These are phyloP conservation scores for Rhynchomys soricoides DNA, from an alignment of 2,113 vertebrate genomes.

Conservation along the genomic window DNA sequence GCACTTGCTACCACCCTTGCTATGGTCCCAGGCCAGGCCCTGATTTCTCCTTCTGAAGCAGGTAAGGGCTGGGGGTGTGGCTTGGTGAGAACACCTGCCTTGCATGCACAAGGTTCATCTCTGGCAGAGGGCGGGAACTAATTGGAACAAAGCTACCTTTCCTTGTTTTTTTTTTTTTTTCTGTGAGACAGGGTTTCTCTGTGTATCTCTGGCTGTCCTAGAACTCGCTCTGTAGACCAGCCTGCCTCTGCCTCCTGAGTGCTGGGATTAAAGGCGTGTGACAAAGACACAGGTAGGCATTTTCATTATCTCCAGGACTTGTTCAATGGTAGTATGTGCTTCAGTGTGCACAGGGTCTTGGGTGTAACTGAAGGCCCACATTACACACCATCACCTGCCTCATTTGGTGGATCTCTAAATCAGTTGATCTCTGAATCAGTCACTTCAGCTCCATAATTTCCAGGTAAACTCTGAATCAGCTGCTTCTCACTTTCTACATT, in stretches of 20 bases:
- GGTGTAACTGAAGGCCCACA: background rate
- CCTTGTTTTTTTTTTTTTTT: background rate
- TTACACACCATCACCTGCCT: background rate
- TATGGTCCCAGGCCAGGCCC: background rate
- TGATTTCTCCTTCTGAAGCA: background rate
- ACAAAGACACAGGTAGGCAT: background rate
- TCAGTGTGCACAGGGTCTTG: background rate
- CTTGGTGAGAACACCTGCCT: background rate
- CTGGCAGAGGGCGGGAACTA: background rate
- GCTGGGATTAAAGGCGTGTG: background rate
- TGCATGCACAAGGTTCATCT: background rate
- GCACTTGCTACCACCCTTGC: too few relatives aligned
- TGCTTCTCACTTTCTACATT: background rate
- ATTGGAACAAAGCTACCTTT: background rate
- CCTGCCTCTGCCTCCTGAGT: background rate
- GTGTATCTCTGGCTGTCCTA: background rate
- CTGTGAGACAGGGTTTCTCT: background rate
- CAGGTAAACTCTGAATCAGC: background rate
- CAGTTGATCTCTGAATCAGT: background rate
- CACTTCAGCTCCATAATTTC: background rate
- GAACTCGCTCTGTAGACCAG: background rate
- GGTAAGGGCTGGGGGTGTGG: background rate
- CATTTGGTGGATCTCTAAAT: background rate
- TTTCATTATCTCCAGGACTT: background rate
- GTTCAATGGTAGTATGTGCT: background rate